These are phyloP conservation scores for Drosophila histrio DNA, from an alignment of 2,888 invertebrate species.

Conservation along the genomic window DNA sequence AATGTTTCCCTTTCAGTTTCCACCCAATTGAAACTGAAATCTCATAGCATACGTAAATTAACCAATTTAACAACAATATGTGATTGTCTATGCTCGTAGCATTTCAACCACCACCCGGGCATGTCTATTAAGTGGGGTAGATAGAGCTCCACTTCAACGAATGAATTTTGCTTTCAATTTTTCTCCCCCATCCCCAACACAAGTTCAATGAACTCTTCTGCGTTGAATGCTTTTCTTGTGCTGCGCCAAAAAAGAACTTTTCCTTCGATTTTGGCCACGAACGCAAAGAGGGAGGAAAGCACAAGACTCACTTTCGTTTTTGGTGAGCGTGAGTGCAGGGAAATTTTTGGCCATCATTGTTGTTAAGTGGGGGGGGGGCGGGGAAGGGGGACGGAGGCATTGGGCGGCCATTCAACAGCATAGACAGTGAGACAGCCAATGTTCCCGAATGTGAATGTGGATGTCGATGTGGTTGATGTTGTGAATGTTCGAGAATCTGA, in stretches of 20 bases:
- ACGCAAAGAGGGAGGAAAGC: neutral
- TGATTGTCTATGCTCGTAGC: neutral
- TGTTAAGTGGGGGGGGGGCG: neutral
- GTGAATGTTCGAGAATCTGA: conserved; percentile 26
- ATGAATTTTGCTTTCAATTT: conserved; percentile 22
- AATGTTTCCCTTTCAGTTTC: neutral
- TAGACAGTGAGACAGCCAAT: conserved; percentile 55
- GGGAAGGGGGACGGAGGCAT: neutral
- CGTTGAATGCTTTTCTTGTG: conserved; percentile 48
- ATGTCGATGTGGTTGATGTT: conserved; percentile 7
- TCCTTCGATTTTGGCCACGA: conserved; percentile 1
- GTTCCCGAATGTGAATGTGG: conserved; percentile 12
- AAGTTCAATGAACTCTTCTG: conserved; percentile 66
- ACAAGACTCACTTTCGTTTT: conserved; percentile 67
- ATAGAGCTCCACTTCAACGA: conserved; percentile 30
- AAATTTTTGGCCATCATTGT: conserved; percentile 15
- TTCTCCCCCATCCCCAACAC: conserved; percentile 15
- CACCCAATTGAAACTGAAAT: conserved; percentile 12
- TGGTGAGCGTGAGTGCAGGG: conserved; percentile 47
- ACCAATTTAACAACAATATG: conserved; percentile 46
- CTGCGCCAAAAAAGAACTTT: conserved; percentile 51
- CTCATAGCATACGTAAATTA: conserved; percentile 45
- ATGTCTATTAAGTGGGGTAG: conserved; percentile 29
- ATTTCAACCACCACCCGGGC: conserved; percentile 47
- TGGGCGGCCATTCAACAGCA: conserved; percentile 46